Base-by-base conservation (phyloP, 2,113 vertebrate species). In the Podarcis cretensis region DNA sequence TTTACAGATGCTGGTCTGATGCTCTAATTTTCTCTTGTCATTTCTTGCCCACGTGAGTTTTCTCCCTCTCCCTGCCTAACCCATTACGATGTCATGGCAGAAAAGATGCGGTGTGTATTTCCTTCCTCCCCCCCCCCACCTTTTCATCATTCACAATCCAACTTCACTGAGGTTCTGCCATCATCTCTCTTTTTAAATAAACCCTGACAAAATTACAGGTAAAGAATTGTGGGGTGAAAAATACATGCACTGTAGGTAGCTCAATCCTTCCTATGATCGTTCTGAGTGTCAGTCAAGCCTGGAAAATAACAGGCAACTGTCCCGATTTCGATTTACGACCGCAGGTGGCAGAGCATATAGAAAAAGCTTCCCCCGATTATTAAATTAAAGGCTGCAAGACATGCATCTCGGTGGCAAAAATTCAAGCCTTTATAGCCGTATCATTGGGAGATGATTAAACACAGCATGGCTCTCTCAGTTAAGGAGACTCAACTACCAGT, bases 321-420 rank as follows among this genome's bases (percentile, higher is more conserved):
- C 94, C 95, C 93, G 88, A 94, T 93, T 96, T 96, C 92, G 92
- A 84, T 92, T 86, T 94, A 93, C 84, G 93, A 87, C 94, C 91
- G 85, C 94, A 94, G 94, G 95, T 96, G 93, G 94, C 93, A 94
- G 76, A 95, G 92, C 83, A 94, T 92, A 94, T 37, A 93, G 91
- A 94, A 86, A 92, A 96, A 93, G 87, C 84, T 86, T 95, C 94
- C 89, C 59, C 81, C 3, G 0, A 89, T 96, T 95, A 95, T 93
- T 94, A 96, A 96, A 96, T 94, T 96, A 96, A 94, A 93, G 88
- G 81, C 93, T 95, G 91, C 89, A 93, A 95, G 90, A 85, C 94
- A 94, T 92, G 91, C 81, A 93, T 94, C 92, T 92, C 94, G 90
- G 86, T 84, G 92, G 93, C 86, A 95, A 94, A 54, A 95, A 95